Percentiles rank a stretch among this genome's conserved stretches.
Evolutionary conservation across 2,113 vertebrate genomes (phyloP).

Genomic region (Tyto alba): DNA sequence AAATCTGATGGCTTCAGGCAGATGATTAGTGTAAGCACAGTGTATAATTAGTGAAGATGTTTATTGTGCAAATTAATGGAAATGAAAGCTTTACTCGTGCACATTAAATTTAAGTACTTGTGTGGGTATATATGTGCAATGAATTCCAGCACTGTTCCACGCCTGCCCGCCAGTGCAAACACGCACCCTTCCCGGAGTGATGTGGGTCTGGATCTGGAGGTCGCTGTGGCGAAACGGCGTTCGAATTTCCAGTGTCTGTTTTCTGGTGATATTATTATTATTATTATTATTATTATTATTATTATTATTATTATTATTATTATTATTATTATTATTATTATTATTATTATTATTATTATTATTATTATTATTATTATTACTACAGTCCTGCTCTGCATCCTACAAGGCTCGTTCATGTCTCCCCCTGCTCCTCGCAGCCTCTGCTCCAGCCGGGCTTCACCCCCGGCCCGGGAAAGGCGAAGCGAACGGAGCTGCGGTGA

Average conservation of each 20-base stretch:
- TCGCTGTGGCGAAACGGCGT: not conserved
- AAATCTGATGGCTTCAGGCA: not conserved
- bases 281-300: too few species aligned
- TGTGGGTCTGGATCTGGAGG: not conserved
- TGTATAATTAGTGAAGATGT: not conserved
- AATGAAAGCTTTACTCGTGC: not conserved
- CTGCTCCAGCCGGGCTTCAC: not conserved
- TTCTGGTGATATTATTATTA: accelerated
- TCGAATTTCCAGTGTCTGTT: not conserved
- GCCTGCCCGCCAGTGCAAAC: not conserved
- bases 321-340: too few species aligned
- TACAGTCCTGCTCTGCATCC: not conserved
- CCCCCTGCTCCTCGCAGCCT: not conserved
- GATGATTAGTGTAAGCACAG: conserved; percentile 4
- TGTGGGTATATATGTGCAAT: not conserved
- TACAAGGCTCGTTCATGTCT: not conserved
- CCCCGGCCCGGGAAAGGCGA: not conserved
- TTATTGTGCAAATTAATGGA: not conserved
- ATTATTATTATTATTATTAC: too few species aligned
- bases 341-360: too few species aligned
- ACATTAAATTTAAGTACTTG: not conserved
- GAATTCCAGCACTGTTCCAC: not conserved
- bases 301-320: too few species aligned
- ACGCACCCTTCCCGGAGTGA: accelerated
- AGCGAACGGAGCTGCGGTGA: too few species aligned